Evolutionary conservation across 2,888 invertebrate genomes (phyloP), one percentile per base, ranked within the genome.

Genomic region (Sesia apiformis): DNA sequence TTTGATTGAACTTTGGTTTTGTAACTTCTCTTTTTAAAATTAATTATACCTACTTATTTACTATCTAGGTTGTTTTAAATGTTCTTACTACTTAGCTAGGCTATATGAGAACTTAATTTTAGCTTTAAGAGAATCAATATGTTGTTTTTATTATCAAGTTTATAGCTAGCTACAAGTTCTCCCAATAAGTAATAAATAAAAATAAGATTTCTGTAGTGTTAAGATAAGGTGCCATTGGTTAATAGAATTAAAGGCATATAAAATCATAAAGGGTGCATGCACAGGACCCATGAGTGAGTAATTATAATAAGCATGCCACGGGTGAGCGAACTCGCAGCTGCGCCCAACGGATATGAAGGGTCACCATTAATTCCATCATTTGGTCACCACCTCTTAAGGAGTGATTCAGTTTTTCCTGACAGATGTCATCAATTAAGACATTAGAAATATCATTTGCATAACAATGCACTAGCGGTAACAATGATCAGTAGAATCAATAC

Each of bases 401-500:
- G 76, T 88, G 88, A 88, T 85, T 89, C 88, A 88, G 80, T 81
- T 83, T 78, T 78, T 70, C 73, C 73, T 77, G 84, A 84, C 89
- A 89, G 88, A 88, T 89, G 89, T 84, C 81, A 69, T 73, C 77
- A 86, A 88, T 88, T 88, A 87, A 74, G 62, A 63, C 23, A 43
- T 65, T 61, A 86, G 85, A 83, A 83, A 84, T 85, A 85, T 85
- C 78, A 86, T 85, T 85, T 86, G 81, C 87, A 86, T 84, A 40
- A 50, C 38, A 6, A 39, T 39, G 5, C 23, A 38, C 7, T 38
- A 7, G n/a, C 40, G 40, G 40, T 7, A 55, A 58, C 86, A 84
- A 85, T 84, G 73, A 70, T 63, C 61, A 64, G 70, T 71, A 76
- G 72, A 83, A 82, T 80, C 84, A 78, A 81, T 83, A 76, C 81